phyloP scores from a whole-genome alignment of 2,797 vertebrate species.

The Anabacerthia variegaticeps region DNA sequence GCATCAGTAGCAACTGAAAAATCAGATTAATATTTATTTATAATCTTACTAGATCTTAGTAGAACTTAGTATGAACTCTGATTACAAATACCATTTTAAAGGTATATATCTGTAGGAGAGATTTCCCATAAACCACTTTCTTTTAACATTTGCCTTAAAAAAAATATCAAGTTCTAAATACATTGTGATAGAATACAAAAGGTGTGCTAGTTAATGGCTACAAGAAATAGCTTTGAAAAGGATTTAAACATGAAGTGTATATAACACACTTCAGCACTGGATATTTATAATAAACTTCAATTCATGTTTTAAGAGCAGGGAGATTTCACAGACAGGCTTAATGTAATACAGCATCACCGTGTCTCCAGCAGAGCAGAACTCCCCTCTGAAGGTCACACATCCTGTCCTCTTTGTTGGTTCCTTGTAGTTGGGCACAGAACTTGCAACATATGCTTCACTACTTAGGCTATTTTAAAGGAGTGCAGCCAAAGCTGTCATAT shows the following conservation, averaged over 20 bases:
- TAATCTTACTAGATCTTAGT: not conserved
- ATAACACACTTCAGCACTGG: not conserved
- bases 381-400: slow-evolving; percentile 20
- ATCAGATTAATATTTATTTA: not conserved
- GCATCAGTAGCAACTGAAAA: not conserved
- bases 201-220: not conserved
- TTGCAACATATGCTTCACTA: not conserved
- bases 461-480: slow-evolving; percentile 1
- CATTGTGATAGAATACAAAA: not conserved
- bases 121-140: not conserved
- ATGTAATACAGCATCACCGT: not conserved
- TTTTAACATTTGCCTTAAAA: not conserved
- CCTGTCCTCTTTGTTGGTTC: not conserved
- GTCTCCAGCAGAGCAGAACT: slow-evolving; percentile 39
- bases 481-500: not conserved
- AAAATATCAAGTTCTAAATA: not conserved
- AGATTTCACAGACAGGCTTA: not conserved
- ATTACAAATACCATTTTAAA: not conserved
- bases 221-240: not conserved
- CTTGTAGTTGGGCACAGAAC: not conserved
- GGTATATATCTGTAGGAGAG: not conserved
- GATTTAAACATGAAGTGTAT: not conserved
- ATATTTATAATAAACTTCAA: not conserved
- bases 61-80: not conserved
- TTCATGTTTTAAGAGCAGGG: not conserved